Base-by-base conservation (phyloP, 2,888 invertebrate genomes). In the Agrotis segetum region DNA sequence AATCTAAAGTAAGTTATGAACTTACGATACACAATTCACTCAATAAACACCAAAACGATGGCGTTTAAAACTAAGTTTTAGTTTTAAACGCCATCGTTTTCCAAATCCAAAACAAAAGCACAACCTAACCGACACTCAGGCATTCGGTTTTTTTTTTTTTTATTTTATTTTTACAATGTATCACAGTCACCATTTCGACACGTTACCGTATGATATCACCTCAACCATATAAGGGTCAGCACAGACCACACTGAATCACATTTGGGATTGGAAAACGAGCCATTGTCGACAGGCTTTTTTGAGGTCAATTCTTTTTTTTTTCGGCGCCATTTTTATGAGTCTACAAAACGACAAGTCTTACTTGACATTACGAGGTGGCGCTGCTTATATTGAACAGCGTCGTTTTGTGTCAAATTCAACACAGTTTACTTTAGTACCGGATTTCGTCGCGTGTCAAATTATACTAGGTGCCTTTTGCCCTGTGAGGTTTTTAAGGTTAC, bases 241-340 rank as follows among this genome's bases (percentile, higher is more conserved):
- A 71, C 77, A 71, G 69, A 76, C 79, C 67, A 71, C 74, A 76
- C 67, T 81, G 83, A 82, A 78, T 85, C 85, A 85, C 75, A 67
- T 78, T 80, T 84, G 78, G 81, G 71, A 80, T 70, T 79, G 79
- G 84, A 80, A 81, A 87, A 88, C 85, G 85, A 85, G 74, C 85
- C 83, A 87, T 88, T 88, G 88, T 88, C 68, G 75, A 75, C 80
- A 64, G 77, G 75, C 74, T 82, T 81, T 84, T 83, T 81, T 75
- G 84, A 70, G 87, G 87, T 84, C 85, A 87, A 77, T 67, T 67
- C 64, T 71, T 81, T 82, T 83, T 83, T 83, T 66, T 83, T 84
- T 74, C 71, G 81, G 75, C 69, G 81, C 66, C 70, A 47, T 17
- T 67, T 74, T 67, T 77, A 72, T 58, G 64, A 14, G 61, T 53